Evolutionary conservation across 2,888 invertebrate genomes (phyloP), one percentile per base, ranked within the genome.

Genomic region (Hedychridium roseum): DNA sequence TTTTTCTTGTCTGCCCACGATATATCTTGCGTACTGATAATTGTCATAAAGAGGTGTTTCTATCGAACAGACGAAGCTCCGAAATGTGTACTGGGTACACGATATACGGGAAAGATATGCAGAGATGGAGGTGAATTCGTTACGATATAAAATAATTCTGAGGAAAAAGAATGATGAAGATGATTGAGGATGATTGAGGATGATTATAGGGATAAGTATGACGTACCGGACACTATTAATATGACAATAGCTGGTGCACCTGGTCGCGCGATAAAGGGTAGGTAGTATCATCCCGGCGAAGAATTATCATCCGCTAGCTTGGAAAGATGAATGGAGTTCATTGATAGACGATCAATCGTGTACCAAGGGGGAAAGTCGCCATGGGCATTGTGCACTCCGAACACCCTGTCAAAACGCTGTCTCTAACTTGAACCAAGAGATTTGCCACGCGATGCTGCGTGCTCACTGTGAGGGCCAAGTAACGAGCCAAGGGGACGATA

Each of bases 361-460:
- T 39, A 43, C 23, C 38, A 39, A 54, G 35, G 54, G 51, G 62
- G 53, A 48, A 43, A n/a, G n/a, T 51, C 46, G 17, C 28, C 16
- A 28, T 17, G 27, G 32, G 42, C 39, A 63, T 54, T 54, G 52
- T 58, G 49, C 56, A 36, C 7, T 14, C n/a, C 20, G 36, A 56
- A 66, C 60, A 70, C 60, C 68, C 66, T 74, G 74, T 73, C 75
- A 69, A 73, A 75, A 76, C 71, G 64, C 60, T 68, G n/a, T n/a
- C n/a, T n/a, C n/a, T n/a, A n/a, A n/a, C n/a, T n/a, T n/a, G n/a
- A n/a, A 69, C 57, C 56, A 66, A 66, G 66, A 66, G 72, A 76
- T 75, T 74, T 67, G 70, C 68, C 65, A 73, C 70, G 71, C 70
- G 70, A 71, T 70, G 51, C 59, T 26, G 40, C 46, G n/a, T n/a